Evolutionary conservation across 2,888 invertebrate genomes (phyloP).

Genomic region (Troides helena): DNA sequence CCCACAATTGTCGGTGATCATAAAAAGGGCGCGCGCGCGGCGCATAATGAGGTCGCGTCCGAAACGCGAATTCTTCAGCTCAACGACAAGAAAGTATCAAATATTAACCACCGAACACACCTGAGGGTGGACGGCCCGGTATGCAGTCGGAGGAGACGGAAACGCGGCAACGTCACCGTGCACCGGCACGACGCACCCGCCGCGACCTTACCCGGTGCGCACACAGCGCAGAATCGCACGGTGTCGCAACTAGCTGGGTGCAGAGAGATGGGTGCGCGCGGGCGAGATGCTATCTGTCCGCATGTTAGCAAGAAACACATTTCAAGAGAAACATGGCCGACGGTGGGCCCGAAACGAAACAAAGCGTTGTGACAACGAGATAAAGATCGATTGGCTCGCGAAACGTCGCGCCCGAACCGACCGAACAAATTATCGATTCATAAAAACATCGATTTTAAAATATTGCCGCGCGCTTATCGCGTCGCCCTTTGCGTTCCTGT

Average conservation of each 20-base stretch:
- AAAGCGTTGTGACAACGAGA: slow-evolving; percentile 77
- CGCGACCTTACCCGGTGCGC: slow-evolving; percentile 35
- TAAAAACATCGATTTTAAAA: slow-evolving; percentile 80
- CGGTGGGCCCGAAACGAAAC: slow-evolving; percentile 75
- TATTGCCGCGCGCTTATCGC: slow-evolving; percentile 69
- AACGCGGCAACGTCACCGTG: slow-evolving; percentile 39
- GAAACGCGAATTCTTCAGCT: slow-evolving; percentile 51
- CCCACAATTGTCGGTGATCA: slow-evolving; percentile 32
- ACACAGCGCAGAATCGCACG: slow-evolving; percentile 47
- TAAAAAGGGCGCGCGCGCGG: slow-evolving; percentile 44
- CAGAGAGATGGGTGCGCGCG: slow-evolving; percentile 38
- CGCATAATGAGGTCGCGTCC: slow-evolving; percentile 51
- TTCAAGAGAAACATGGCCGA: slow-evolving; percentile 76
- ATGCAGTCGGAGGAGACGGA: slow-evolving; percentile 71
- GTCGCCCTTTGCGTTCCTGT: slow-evolving; percentile 61
- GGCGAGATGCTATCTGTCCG: slow-evolving; percentile 69
- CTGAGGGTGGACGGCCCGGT: slow-evolving; percentile 69
- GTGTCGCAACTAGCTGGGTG: slow-evolving; percentile 33
- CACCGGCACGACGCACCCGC: slow-evolving; percentile 18
- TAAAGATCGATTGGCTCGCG: slow-evolving; percentile 74
- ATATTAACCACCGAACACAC: slow-evolving; percentile 76
- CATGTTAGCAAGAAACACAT: slow-evolving; percentile 79
- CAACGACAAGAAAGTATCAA: slow-evolving; percentile 76
- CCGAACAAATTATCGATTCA: slow-evolving; percentile 80
- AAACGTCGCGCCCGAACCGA: slow-evolving; percentile 76